Percentiles rank a stretch among this genome's conserved stretches.
Evolutionary conservation across 1,140 invertebrate genomes (phyloP).

Genomic region (Eufriesea mexicana): DNA sequence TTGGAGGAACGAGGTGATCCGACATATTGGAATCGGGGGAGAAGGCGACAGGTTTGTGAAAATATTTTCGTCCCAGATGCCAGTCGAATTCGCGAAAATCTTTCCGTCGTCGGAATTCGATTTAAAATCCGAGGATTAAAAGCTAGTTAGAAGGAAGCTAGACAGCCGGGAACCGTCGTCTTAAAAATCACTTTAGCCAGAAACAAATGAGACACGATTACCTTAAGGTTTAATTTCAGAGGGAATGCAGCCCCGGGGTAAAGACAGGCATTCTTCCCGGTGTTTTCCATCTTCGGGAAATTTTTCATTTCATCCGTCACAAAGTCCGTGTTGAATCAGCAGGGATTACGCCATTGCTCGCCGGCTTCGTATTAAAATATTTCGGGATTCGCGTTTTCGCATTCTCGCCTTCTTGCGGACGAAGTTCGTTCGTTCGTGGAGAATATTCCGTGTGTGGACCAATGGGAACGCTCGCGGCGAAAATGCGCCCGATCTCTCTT

Average conservation of each 20-base stretch:
- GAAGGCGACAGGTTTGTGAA: constrained; percentile 12
- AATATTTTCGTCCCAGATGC: constrained; percentile 2
- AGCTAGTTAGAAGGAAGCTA: constrained; percentile 16
- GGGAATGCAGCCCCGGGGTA: no score
- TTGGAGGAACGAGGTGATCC: no score
- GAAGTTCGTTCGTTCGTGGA: background rate
- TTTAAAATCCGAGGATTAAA: constrained; percentile 48
- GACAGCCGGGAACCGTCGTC: constrained; percentile 1
- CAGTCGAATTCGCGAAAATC: background rate
- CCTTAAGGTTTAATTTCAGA: constrained; percentile 15
- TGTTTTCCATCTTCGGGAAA: background rate
- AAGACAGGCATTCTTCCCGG: background rate
- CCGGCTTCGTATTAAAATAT: background rate
- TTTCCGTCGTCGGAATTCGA: background rate
- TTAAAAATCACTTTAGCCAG: no score
- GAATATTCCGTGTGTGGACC: background rate
- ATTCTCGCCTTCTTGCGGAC: background rate
- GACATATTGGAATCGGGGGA: no score
- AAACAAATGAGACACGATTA: constrained; percentile 37
- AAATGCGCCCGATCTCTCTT: background rate
- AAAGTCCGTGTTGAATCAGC: background rate
- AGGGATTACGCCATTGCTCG: no score
- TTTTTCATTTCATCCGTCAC: constrained; percentile 19
- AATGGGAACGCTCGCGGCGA: background rate
- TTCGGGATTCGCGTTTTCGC: background rate